Evolutionary conservation across 1,140 invertebrate species (phyloP).

Genomic region (Drosophila nasuta): DNA sequence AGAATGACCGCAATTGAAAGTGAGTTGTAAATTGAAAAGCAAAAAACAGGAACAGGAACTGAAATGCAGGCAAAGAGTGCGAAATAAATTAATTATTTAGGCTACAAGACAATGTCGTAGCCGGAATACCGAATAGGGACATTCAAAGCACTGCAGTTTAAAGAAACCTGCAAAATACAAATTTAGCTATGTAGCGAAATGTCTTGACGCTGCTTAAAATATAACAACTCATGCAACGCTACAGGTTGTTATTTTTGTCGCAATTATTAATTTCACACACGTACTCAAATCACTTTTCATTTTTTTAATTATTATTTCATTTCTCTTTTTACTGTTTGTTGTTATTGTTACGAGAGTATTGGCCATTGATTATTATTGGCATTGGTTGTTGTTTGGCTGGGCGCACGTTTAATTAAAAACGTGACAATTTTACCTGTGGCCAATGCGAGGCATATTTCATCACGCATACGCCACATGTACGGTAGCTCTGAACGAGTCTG

Average conservation of each 20-base stretch:
- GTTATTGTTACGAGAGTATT: slow-evolving; percentile 26
- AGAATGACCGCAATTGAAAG: slow-evolving; percentile 2
- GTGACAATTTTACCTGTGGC: slow-evolving; percentile 80
- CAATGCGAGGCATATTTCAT: slow-evolving; percentile 68
- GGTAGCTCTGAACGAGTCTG: slow-evolving; percentile 12
- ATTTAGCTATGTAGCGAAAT: background rate
- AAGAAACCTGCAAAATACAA: background rate
- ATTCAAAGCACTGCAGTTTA: background rate
- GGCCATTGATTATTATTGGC: slow-evolving; percentile 67
- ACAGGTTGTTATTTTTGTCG: slow-evolving; percentile 60
- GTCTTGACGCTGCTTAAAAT: background rate
- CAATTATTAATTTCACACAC: slow-evolving; percentile 64
- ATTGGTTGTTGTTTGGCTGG: slow-evolving; percentile 33
- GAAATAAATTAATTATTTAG: slow-evolving; percentile 49
- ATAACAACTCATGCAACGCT: slow-evolving; percentile 32
- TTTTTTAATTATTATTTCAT: slow-evolving; percentile 70
- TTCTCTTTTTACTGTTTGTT: slow-evolving; percentile 29
- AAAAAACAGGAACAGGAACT: slow-evolving; percentile 3
- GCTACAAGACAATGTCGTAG: slow-evolving; percentile 30
- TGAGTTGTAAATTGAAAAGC: slow-evolving; percentile 28
- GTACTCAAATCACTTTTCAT: slow-evolving; percentile 69
- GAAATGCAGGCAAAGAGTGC: slow-evolving; percentile 27
- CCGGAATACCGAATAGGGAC: background rate
- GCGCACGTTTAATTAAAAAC: slow-evolving; percentile 76
- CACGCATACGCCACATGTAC: slow-evolving; percentile 61